phyloP scores from a whole-genome alignment of 2,113 vertebrate genomes.

The Argyrosomus japonicus region DNA sequence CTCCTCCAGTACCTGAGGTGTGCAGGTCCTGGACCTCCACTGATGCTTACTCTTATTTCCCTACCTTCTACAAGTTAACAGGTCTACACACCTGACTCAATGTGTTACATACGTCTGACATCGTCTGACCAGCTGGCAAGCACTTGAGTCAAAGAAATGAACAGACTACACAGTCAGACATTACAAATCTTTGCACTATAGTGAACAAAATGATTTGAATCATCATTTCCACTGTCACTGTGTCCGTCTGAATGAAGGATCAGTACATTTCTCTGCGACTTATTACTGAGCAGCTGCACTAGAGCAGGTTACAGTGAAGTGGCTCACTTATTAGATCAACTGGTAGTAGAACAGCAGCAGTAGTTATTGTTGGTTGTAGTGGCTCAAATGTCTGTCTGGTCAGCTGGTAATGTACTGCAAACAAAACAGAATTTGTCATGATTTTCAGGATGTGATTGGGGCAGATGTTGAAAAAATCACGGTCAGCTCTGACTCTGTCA shows the following conservation, averaged over 20 bases:
- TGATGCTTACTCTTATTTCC: too few species aligned
- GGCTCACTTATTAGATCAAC: slow-evolving; percentile 3
- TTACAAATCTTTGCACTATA: too few species aligned
- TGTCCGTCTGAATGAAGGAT: neutral
- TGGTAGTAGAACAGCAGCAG: neutral
- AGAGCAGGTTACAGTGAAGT: neutral
- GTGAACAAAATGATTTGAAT: neutral
- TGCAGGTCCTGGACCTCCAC: too few species aligned
- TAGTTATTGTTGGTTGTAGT: neutral
- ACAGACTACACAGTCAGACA: too few species aligned
- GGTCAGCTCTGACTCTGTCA: neutral
- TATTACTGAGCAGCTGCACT: slow-evolving; percentile 8
- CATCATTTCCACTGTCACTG: neutral
- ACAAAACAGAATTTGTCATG: neutral
- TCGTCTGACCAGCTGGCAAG: too few species aligned
- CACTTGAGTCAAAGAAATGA: too few species aligned
- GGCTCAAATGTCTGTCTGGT: neutral
- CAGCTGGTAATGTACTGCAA: neutral
- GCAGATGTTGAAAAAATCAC: too few species aligned
- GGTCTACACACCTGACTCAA: too few species aligned
- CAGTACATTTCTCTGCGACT: neutral
- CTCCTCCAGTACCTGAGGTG: too few species aligned
- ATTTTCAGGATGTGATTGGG: neutral
- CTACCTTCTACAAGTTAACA: too few species aligned
- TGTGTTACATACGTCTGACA: too few species aligned